Percentiles rank a stretch among this genome's conserved stretches.
These are phyloP conservation scores for Dusona sp. DNA, from an alignment of 2,888 invertebrate genomes.

Conservation along the genomic window DNA sequence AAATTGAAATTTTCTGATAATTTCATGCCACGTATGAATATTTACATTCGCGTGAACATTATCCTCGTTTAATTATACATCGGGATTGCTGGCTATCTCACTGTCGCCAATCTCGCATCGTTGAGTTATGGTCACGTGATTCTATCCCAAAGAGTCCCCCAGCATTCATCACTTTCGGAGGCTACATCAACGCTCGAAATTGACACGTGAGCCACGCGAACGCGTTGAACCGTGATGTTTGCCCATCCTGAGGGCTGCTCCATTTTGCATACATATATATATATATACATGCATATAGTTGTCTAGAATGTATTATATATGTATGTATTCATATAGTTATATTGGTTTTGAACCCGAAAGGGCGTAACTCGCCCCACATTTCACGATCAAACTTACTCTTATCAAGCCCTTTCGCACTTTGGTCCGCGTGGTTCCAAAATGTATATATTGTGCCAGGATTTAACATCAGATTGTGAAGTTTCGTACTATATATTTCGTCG, in stretches of 20 bases:
- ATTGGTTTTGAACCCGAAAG: not conserved
- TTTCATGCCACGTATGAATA: not conserved
- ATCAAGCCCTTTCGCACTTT: constrained; percentile 7
- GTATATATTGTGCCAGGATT: not conserved
- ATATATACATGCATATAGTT: not conserved
- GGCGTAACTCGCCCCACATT: not conserved
- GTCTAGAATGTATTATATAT: not conserved
- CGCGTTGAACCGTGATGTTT: constrained; percentile 52
- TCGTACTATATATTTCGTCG: constrained; percentile 5
- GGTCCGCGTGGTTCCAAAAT: not conserved
- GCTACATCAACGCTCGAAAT: constrained; percentile 44
- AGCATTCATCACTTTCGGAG: constrained; percentile 29
- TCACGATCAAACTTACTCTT: not conserved
- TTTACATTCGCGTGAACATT: not conserved
- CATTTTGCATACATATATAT: not conserved
- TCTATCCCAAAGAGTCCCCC: not conserved
- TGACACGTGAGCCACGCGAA: constrained; percentile 28
- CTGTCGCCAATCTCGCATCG: not conserved
- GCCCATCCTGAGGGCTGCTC: constrained; percentile 18
- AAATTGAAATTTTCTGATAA: too few species aligned
- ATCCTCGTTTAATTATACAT: constrained; percentile 16
- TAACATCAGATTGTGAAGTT: not conserved
- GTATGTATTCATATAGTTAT: not conserved
- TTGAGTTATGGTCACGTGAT: constrained; percentile 21
- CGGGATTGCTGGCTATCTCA: not conserved